These are phyloP conservation scores for Eumerus sabulonum DNA, from an alignment of 2,888 invertebrate genomes.

Conservation along the genomic window DNA sequence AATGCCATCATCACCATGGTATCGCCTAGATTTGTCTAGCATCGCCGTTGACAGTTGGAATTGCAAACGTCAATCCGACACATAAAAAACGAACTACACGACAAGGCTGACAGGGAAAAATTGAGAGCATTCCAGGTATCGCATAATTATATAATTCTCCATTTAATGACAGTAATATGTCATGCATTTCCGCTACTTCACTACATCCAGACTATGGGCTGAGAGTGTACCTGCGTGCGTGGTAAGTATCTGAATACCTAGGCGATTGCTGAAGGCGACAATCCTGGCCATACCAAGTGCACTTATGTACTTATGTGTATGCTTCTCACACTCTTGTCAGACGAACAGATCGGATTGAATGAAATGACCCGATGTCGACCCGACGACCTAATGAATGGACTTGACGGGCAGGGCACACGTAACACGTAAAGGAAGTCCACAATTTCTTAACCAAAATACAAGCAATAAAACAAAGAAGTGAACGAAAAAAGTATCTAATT, in stretches of 20 bases:
- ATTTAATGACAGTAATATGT: slow-evolving; percentile 69
- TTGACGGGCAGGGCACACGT: no score
- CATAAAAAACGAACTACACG: slow-evolving; percentile 49
- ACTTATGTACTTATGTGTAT: no score
- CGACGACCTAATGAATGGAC: slow-evolving; percentile 59
- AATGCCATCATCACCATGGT: no score
- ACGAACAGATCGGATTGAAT: not conserved
- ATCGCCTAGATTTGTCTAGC: slow-evolving; percentile 26
- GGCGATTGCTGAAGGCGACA: slow-evolving; percentile 42
- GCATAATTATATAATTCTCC: slow-evolving; percentile 68
- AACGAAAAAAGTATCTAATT: slow-evolving; percentile 26
- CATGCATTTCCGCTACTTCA: slow-evolving; percentile 69
- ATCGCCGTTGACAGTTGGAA: slow-evolving; percentile 51
- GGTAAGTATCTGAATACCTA: no score
- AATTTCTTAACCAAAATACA: slow-evolving; percentile 64
- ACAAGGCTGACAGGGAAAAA: slow-evolving; percentile 53
- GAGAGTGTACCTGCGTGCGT: not conserved
- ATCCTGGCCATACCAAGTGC: slow-evolving; percentile 18
- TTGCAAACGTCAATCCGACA: slow-evolving; percentile 64
- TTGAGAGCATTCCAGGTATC: slow-evolving; percentile 65
- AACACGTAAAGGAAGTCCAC: slow-evolving; percentile 67
- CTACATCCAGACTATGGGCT: slow-evolving; percentile 17
- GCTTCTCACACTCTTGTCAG: slow-evolving; percentile 47
- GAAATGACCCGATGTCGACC: slow-evolving; percentile 33
- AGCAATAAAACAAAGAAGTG: slow-evolving; percentile 40